phyloP scores from a whole-genome alignment of 2,888 invertebrate species.

The Tortrix viridana region DNA sequence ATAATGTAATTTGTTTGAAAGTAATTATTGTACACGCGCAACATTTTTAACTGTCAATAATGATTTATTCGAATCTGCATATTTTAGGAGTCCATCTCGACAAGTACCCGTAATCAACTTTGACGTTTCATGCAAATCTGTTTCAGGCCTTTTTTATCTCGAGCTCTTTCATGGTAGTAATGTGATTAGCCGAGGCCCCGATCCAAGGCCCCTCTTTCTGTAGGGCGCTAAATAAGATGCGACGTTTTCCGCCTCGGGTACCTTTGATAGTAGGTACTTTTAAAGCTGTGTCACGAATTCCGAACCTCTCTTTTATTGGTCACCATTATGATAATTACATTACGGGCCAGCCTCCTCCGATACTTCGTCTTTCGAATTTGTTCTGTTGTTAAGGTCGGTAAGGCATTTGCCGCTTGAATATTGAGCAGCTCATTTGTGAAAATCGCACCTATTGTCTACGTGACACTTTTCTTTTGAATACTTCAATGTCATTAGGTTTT shows the following conservation, averaged over 20 bases:
- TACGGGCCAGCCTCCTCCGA: constrained; percentile 77
- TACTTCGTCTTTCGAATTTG: constrained; percentile 81
- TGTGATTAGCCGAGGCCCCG: constrained; percentile 76
- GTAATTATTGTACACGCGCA: constrained; percentile 15
- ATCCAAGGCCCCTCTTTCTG: constrained; percentile 64
- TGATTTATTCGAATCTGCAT: constrained; percentile 60
- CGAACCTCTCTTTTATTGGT: constrained; percentile 82
- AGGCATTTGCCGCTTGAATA: constrained; percentile 78
- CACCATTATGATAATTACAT: constrained; percentile 83
- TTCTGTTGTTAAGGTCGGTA: constrained; percentile 78
- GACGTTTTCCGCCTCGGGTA: constrained; percentile 81
- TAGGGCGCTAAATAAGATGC: constrained; percentile 81
- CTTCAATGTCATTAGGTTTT: constrained; percentile 49
- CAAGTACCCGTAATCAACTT: constrained; percentile 68
- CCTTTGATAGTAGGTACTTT: constrained; percentile 82
- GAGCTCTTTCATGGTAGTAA: constrained; percentile 77
- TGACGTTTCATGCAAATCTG: constrained; percentile 81
- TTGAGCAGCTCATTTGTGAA: constrained; percentile 79
- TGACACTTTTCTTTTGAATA: constrained; percentile 70
- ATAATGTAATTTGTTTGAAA: constrained; percentile 19
- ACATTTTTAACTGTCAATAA: constrained; percentile 45
- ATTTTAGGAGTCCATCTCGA: constrained; percentile 52
- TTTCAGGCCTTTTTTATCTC: constrained; percentile 74
- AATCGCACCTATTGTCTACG: constrained; percentile 80
- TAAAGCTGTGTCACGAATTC: constrained; percentile 81